These are phyloP conservation scores for Triplophysa rosa DNA, from an alignment of 2,113 vertebrate genomes.

Conservation along the genomic window DNA sequence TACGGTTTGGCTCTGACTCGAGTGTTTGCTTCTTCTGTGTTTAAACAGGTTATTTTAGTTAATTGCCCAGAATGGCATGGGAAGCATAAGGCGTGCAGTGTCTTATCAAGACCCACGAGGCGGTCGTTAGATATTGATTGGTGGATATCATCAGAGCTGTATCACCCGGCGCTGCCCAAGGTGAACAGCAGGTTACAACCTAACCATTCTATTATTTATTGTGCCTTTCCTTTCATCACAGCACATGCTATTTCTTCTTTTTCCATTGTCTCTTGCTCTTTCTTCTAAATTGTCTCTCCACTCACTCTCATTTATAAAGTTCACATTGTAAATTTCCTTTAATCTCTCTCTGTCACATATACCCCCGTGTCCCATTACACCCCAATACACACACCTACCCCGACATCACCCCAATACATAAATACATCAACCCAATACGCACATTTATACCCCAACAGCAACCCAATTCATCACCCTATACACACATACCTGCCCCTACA, in stretches of 20 bases:
- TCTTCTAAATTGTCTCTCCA: background rate
- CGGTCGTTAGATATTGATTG: conserved; percentile 50
- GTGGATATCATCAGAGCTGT: conserved; percentile 32
- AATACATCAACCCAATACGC: too few relatives aligned
- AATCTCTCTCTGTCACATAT: background rate
- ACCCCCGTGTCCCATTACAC: background rate
- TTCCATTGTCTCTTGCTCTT: background rate
- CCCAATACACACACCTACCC: background rate
- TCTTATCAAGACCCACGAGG: conserved; percentile 33
- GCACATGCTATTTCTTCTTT: background rate
- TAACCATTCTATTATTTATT: conserved; percentile 29
- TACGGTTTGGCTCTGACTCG: background rate
- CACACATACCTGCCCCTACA: background rate
- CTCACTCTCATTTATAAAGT: conserved; percentile 2
- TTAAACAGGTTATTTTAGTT: conserved; percentile 6
- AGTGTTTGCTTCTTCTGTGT: background rate
- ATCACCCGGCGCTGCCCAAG: background rate
- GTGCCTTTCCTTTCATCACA: conserved; percentile 18
- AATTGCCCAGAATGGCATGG: conserved; percentile 21
- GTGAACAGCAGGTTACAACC: conserved; percentile 47
- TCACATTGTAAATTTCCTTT: background rate
- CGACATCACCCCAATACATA: too few relatives aligned
- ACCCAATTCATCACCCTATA: too few relatives aligned
- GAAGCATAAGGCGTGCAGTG: conserved; percentile 11
- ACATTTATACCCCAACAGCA: too few relatives aligned